phyloP scores from a whole-genome alignment of 1,140 invertebrate species.

The Triops longicaudatus region DNA sequence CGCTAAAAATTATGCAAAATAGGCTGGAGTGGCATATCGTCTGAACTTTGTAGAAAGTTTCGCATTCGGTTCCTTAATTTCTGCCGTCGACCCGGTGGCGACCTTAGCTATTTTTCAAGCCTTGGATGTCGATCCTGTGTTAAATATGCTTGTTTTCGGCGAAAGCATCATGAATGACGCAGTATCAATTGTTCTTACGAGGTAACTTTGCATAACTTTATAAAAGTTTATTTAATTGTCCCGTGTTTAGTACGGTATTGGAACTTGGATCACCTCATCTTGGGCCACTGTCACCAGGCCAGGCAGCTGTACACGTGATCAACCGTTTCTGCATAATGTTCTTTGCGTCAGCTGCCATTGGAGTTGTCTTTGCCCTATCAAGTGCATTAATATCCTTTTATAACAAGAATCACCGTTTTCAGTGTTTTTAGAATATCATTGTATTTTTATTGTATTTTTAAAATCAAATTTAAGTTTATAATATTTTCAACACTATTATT shows the following conservation, averaged over 20 bases:
- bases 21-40: constrained; percentile 68
- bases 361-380: constrained; percentile 86
- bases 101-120: constrained; percentile 98
- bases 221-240: constrained; percentile 19
- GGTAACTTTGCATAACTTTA: constrained; percentile 52
- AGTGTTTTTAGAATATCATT: too few relatives aligned
- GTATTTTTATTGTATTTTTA: too few relatives aligned
- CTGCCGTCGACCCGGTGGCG: constrained; percentile 97
- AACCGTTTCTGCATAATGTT: constrained; percentile 93
- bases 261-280: constrained; percentile 65
- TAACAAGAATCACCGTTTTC: not conserved
- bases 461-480: too few relatives aligned
- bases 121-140: constrained; percentile 83
- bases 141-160: constrained; percentile 98
- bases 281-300: constrained; percentile 54
- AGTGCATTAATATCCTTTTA: constrained; percentile 68
- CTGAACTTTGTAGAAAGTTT: constrained; percentile 93
- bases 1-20: constrained; percentile 31
- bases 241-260: constrained; percentile 40
- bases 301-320: constrained; percentile 81
- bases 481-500: too few relatives aligned
- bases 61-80: constrained; percentile 95
- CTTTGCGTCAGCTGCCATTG: constrained; percentile 94
- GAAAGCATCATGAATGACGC: constrained; percentile 98
- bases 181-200: constrained; percentile 93